Conservation (phyloP, 1,140 invertebrate species). For the Centruroides sculpturatus region DNA sequence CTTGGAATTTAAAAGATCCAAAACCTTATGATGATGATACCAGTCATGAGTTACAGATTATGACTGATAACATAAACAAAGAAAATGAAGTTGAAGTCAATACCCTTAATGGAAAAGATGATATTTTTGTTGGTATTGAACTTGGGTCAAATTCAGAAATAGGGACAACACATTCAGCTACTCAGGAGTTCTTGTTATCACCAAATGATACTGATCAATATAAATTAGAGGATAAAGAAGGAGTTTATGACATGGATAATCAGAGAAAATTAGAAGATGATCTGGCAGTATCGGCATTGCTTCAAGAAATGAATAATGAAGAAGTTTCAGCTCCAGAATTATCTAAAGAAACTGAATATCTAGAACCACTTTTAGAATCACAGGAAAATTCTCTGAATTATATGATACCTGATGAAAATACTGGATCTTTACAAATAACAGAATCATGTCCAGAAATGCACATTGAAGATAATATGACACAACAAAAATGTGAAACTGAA, state of each 20-base stretch:
- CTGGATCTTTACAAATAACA: conserved; percentile 10
- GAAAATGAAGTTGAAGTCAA: conserved; percentile 6
- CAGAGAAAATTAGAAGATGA: conserved; percentile 23
- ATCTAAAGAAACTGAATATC: conserved; percentile 13
- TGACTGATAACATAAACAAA: neutral
- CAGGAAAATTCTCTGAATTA: conserved; percentile 16
- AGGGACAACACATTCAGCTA: conserved; percentile 5
- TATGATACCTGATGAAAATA: conserved; percentile 9
- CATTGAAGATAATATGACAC: neutral
- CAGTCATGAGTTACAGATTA: neutral
- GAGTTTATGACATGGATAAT: conserved; percentile 13
- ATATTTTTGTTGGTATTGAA: conserved; percentile 8
- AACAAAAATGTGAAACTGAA: too few species aligned
- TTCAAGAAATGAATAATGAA: conserved; percentile 22
- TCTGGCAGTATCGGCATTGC: conserved; percentile 21
- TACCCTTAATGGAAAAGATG: conserved; percentile 1
- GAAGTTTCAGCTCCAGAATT: conserved; percentile 13
- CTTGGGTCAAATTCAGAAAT: conserved; percentile 1
- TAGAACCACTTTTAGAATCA: conserved; percentile 9
- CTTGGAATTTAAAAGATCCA: conserved; percentile 12
- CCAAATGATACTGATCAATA: conserved; percentile 6
- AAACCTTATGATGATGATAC: conserved; percentile 8
- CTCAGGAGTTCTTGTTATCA: conserved; percentile 3
- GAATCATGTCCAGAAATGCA: conserved; percentile 3
- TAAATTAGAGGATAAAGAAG: conserved; percentile 11